Base-by-base conservation (phyloP, 2,797 vertebrate species). In the Carduelis carduelis region DNA sequence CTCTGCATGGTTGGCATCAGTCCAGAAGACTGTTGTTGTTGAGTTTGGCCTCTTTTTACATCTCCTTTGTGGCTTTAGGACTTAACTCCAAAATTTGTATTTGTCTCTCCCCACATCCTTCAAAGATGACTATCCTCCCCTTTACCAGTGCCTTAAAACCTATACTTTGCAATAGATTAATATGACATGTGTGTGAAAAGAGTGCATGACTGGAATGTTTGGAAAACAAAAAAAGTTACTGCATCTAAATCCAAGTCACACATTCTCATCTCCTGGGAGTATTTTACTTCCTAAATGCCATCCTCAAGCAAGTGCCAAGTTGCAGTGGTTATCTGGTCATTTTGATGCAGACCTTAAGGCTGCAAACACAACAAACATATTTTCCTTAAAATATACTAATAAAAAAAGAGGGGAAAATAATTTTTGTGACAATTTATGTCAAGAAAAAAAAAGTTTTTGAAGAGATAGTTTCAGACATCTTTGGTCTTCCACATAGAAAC, bases 191-290 rank as follows among this genome's bases (percentile, higher is more conserved):
- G 18, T 92, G 79, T 22, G 19, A 83, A 69, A 57, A 30, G 3
- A 76, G 30, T 19, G 22, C n/a, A 3, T 57, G 85, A 89, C 44
- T n/a, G 39, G 27, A 87, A 89, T 70, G 70, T 84, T 70, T 92
- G 34, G 32, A 59, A 93, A 92, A 75, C n/a, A 91, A 56, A 89
- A 84, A n/a, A 79, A 69, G 32, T 71, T 76, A 47, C 47, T 93
- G 6, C 34, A 27, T 90, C 65, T 88, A 83, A 96, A 94, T 75
- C 76, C 83, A 95, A 88, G 39, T 91, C 76, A 89, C 61, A 69
- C 49, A 74, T 80, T 74, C 49, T 80, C 68, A 71, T 86, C 35
- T 69, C 50, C n/a, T 4, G 44, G 39, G 50, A 90, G 43, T 83
- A 94, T 85, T 94, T 90, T 69, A 66, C 72, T 69, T 92, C 69